These are phyloP conservation scores for Lacanobia wlatinum DNA, from an alignment of 2,888 invertebrate genomes.

Conservation along the genomic window DNA sequence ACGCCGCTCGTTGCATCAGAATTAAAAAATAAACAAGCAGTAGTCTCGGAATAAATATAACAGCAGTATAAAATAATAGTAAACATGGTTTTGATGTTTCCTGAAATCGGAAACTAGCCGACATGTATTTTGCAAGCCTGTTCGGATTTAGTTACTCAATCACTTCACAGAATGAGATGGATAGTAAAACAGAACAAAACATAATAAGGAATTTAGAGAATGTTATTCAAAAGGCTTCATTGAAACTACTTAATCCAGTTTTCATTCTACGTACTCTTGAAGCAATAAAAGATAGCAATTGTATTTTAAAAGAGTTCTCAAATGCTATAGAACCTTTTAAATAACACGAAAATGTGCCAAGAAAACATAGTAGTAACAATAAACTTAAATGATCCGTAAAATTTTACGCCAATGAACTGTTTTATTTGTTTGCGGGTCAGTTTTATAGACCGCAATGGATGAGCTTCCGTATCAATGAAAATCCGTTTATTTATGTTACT, in stretches of 20 bases:
- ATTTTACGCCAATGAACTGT: conserved; percentile 29
- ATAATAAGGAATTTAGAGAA: conserved; percentile 5
- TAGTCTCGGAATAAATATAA: conserved; percentile 49
- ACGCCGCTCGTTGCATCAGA: conserved; percentile 23
- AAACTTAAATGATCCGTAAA: conserved; percentile 36
- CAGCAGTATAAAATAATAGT: conserved; percentile 40
- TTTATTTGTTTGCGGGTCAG: conserved; percentile 33
- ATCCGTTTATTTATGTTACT: conserved; percentile 44
- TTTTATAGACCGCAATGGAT: conserved; percentile 37
- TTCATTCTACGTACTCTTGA: background rate
- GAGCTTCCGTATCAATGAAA: conserved; percentile 48
- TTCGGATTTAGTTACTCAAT: conserved; percentile 33
- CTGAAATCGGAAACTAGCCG: conserved; percentile 34
- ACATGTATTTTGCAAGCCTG: conserved; percentile 19
- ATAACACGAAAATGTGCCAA: conserved; percentile 4
- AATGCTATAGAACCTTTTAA: background rate
- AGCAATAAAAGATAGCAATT: conserved; percentile 8
- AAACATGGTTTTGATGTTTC: conserved; percentile 52
- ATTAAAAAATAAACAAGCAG: conserved; percentile 42
- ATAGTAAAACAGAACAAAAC: background rate
- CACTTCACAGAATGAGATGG: conserved; percentile 25
- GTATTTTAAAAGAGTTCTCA: background rate
- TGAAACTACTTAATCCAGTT: conserved; percentile 10
- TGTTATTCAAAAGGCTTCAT: background rate
- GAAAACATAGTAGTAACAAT: conserved; percentile 18